A percentile compares a stretch with the other conserved stretches of the same genome.
These are phyloP conservation scores for Cheilinus undulatus DNA, from an alignment of 2,113 vertebrate genomes.

Conservation along the genomic window DNA sequence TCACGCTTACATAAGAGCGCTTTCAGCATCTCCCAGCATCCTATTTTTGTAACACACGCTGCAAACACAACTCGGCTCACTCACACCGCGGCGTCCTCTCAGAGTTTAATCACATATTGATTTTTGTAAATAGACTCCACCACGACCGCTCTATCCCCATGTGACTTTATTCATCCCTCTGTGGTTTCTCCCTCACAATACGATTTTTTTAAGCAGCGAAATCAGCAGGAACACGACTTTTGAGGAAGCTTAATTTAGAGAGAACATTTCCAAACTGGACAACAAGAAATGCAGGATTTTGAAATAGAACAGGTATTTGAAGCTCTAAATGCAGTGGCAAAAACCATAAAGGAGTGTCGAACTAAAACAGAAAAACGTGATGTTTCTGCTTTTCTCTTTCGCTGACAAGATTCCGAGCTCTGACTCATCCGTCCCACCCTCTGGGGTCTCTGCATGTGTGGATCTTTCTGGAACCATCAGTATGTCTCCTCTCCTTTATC, in stretches of 20 bases:
- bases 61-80: constrained; percentile 10
- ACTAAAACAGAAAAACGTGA: too few relatives aligned
- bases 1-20: constrained; percentile 20
- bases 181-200: not conserved
- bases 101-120: constrained; percentile 33
- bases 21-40: constrained; percentile 21
- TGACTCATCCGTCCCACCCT: not conserved
- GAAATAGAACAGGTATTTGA: too few relatives aligned
- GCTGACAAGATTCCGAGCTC: not conserved
- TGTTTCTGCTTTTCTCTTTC: too few relatives aligned
- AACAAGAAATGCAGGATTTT: too few relatives aligned
- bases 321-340: too few relatives aligned
- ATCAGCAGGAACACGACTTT: too few relatives aligned
- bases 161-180: not conserved
- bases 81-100: constrained; percentile 1
- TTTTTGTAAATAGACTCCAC: not conserved
- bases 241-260: too few relatives aligned
- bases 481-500: not conserved
- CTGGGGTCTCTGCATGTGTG: constrained; percentile 9
- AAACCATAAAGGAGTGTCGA: too few relatives aligned
- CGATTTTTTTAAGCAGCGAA: too few relatives aligned
- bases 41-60: constrained; percentile 29
- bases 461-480: too few relatives aligned
- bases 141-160: not conserved
- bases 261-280: too few relatives aligned